A percentile compares a stretch with the other conserved stretches of the same genome.
phyloP scores from a whole-genome alignment of 2,888 invertebrate species.

The Enchytraeus crypticus region DNA sequence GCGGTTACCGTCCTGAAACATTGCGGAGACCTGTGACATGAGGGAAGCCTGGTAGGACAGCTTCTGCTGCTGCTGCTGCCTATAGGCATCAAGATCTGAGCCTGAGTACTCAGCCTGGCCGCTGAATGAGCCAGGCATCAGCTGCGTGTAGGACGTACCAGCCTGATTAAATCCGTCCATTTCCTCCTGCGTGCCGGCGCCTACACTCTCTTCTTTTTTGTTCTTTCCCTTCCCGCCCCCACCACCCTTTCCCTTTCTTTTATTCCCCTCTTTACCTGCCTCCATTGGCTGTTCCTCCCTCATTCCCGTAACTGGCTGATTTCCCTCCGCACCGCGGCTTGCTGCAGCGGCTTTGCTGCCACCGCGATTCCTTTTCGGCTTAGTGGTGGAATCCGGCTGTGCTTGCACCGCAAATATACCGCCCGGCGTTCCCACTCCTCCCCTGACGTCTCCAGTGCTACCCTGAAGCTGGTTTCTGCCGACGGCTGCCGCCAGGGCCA shows the following conservation, averaged over 20 bases:
- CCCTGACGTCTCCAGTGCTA: neutral
- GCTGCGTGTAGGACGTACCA: neutral
- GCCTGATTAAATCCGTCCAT: neutral
- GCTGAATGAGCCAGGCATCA: neutral
- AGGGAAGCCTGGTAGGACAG: neutral
- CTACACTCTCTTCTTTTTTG: neutral
- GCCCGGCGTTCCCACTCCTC: neutral
- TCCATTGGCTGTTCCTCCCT: neutral
- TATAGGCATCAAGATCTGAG: neutral
- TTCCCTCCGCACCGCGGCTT: neutral
- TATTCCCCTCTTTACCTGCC: neutral
- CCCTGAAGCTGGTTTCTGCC: neutral
- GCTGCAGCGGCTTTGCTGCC: neutral
- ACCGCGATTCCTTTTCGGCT: constrained; percentile 34
- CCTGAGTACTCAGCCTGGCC: neutral
- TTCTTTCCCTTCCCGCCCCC: neutral
- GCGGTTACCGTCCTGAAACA: neutral
- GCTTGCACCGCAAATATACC: constrained; percentile 36
- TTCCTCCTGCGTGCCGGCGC: neutral
- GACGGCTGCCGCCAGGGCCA: neutral
- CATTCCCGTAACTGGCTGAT: neutral
- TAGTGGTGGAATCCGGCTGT: constrained; percentile 42
- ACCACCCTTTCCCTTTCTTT: neutral
- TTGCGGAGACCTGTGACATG: neutral
- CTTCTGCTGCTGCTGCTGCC: neutral